Evolutionary conservation across 2,113 vertebrate genomes (phyloP), one percentile per base, ranked within the genome.

Genomic region (Neotragus pygmaeus): DNA sequence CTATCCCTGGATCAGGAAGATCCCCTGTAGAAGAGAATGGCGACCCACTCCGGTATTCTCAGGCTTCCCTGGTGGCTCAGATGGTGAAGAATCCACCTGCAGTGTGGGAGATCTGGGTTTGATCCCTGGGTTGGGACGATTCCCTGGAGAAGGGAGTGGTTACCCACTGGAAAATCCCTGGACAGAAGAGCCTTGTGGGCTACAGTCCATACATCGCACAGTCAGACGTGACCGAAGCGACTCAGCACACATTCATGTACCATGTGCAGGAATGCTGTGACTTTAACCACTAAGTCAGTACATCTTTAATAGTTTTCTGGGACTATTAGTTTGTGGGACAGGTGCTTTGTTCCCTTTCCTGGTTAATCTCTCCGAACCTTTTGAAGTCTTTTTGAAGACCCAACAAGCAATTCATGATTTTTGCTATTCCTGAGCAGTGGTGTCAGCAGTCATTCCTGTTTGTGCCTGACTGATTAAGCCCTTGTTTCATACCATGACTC

Each of bases 161-260:
- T 39, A 12, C 10, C 64, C n/a, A 39, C n/a, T 73, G 19, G n/a
- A 39, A 70, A 73, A 13, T 39, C 66, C 66, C 66, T 73, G 66
- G n/a, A 23, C 66, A 6, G n/a, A 73, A 70, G 66, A 39, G 66
- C n/a, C 66, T 39, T 19, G 19, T 6, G n/a, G 66, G n/a, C 66
- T 39, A 6, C n/a, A 39, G 66, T 23, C 66, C n/a, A 39, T 3
- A 1, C 66, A 23, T 36, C 5, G 1, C 64, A 11, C n/a, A 36
- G 19, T 39, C 36, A 70, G 66, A 23, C 19, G 0, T 11, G 66
- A 12, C n/a, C 10, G 19, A 3, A 21, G 66, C 2, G 0, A 3
- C n/a, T 70, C 12, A 6, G 66, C n/a, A 12, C 66, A 3, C n/a
- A 3, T 12, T 0, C 66, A 3, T 2, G 10, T 5, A 3, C n/a